Evolutionary conservation across 2,797 vertebrate species (phyloP).

Genomic region (Choloepus didactylus): DNA sequence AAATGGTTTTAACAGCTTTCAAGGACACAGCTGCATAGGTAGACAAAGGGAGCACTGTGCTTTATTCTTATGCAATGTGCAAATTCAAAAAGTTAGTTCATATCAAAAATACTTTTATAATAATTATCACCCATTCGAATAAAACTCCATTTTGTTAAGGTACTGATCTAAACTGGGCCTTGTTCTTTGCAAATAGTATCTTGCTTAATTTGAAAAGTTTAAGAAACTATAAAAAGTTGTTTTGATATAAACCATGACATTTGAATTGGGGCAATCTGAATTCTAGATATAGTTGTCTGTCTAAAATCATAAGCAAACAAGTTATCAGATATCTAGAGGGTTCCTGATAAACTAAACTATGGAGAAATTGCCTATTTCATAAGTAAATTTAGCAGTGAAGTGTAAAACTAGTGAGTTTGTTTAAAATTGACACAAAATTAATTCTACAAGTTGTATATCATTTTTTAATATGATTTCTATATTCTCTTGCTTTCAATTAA

Average conservation of each 20-base stretch:
- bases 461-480: not conserved
- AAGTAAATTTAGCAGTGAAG: slow-evolving; percentile 13
- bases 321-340: slow-evolving; percentile 73
- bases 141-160: slow-evolving; percentile 13
- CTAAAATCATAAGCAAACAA: slow-evolving; percentile 70
- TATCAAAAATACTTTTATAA: slow-evolving; percentile 44
- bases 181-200: slow-evolving; percentile 71
- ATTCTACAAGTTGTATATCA: not conserved
- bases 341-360: slow-evolving; percentile 61
- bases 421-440: slow-evolving; percentile 48
- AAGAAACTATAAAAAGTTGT: slow-evolving; percentile 71
- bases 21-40: slow-evolving; percentile 60
- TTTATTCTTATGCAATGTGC: slow-evolving; percentile 52
- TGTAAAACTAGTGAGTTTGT: not conserved
- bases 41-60: slow-evolving; percentile 28
- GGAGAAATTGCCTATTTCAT: slow-evolving; percentile 62
- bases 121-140: slow-evolving; percentile 56
- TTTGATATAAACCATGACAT: slow-evolving; percentile 77
- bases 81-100: slow-evolving; percentile 50
- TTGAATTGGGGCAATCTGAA: slow-evolving; percentile 62
- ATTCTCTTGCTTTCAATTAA: slow-evolving; percentile 4
- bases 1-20: slow-evolving; percentile 66
- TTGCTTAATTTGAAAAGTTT: slow-evolving; percentile 73
- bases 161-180: slow-evolving; percentile 63
- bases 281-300: slow-evolving; percentile 58